A percentile compares a stretch with the other conserved stretches of the same genome.
Evolutionary conservation across 2,888 invertebrate genomes (phyloP).

Genomic region (Ditula angustiorana): DNA sequence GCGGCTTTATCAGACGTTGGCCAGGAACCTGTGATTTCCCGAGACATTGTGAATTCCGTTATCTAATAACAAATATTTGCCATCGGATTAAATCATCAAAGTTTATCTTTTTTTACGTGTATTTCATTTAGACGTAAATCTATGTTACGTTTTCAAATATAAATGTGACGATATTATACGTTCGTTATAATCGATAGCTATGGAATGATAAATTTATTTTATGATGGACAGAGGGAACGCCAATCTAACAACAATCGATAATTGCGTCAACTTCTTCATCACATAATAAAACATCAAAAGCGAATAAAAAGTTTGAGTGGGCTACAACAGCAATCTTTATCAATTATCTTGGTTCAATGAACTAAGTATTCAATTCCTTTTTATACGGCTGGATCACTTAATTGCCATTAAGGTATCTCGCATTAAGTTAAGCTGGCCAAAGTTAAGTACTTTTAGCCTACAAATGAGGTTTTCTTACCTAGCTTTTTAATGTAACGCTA

Average conservation of each 20-base stretch:
- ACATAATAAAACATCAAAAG: constrained; percentile 12
- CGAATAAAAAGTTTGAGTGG: constrained; percentile 24
- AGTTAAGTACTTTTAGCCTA: constrained; percentile 13
- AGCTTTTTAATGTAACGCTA: constrained; percentile 23
- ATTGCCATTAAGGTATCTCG: constrained; percentile 39
- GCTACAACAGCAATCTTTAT: constrained; percentile 36
- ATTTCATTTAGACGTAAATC: neutral
- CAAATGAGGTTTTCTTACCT: constrained; percentile 19
- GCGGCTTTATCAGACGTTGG: neutral
- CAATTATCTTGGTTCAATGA: constrained; percentile 46
- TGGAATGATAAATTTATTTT: neutral
- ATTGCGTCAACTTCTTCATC: constrained; percentile 13
- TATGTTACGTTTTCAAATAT: neutral
- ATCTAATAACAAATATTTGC: neutral
- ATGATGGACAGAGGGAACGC: neutral
- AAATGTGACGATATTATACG: neutral
- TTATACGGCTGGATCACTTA: constrained; percentile 27
- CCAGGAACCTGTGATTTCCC: neutral
- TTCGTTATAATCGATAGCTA: neutral
- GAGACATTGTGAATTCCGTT: neutral
- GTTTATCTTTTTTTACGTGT: neutral
- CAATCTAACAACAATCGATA: constrained; percentile 7
- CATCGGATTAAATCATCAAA: neutral
- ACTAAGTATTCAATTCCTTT: constrained; percentile 26
- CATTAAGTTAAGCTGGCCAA: constrained; percentile 8